Conservation (phyloP, 2,113 vertebrate species). For the Microcebus lehilahytsara region DNA sequence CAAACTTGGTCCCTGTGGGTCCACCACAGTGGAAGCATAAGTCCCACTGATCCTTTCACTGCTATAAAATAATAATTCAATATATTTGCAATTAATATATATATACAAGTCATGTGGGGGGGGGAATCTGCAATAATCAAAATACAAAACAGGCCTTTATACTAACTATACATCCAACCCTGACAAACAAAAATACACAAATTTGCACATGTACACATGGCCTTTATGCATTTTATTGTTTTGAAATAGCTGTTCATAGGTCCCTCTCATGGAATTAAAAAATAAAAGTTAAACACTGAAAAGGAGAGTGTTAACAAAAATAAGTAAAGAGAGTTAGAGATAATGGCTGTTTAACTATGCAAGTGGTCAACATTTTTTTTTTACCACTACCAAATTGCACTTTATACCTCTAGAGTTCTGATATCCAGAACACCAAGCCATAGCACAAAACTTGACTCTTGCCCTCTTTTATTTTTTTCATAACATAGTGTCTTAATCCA, state of each 20-base stretch:
- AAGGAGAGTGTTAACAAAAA: neutral
- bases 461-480: neutral
- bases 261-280: neutral
- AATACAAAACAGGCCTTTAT: neutral
- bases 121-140: neutral
- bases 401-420: neutral
- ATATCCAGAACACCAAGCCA: neutral
- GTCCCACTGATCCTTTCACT: neutral
- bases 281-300: neutral
- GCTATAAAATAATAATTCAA: neutral
- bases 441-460: neutral
- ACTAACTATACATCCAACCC: neutral
- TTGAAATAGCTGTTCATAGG: neutral
- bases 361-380: neutral
- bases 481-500: neutral
- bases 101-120: neutral
- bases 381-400: neutral
- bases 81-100: neutral
- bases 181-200: constrained; percentile 4
- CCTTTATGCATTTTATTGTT: neutral
- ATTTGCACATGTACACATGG: neutral
- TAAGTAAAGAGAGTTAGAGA: neutral
- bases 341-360: neutral
- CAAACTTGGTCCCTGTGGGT: neutral
- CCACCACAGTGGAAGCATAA: neutral